A percentile compares a stretch with the other conserved stretches of the same genome.
Evolutionary conservation across 2,888 invertebrate genomes (phyloP).

Genomic region (Ophion slaviceki): DNA sequence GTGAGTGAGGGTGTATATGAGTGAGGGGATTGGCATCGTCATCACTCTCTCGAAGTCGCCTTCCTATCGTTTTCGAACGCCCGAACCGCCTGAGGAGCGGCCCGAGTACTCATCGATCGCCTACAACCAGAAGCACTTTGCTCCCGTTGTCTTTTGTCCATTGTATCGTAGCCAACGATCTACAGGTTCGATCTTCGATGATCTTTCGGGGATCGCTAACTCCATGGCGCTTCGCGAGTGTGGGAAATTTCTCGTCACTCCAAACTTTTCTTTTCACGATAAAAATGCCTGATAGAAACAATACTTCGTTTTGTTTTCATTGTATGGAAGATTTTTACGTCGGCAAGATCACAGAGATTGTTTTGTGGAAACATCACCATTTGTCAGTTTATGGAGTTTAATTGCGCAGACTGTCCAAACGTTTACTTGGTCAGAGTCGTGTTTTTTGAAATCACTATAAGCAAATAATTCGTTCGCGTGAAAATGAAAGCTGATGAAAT

Average conservation of each 20-base stretch:
- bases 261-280: background rate
- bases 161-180: conserved; percentile 29
- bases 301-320: background rate
- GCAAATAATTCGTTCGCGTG: too few relatives aligned
- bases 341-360: too few relatives aligned
- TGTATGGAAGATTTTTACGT: too few relatives aligned
- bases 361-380: too few relatives aligned
- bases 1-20: background rate
- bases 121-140: conserved; percentile 43
- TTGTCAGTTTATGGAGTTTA: too few relatives aligned
- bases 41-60: conserved; percentile 25
- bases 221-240: background rate
- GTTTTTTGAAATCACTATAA: too few relatives aligned
- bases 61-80: conserved; percentile 26
- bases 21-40: conserved; percentile 9
- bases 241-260: background rate
- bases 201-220: background rate
- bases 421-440: too few relatives aligned
- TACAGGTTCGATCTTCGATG: background rate
- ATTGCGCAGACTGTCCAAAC: too few relatives aligned
- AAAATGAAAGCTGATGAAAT: background rate
- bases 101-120: conserved; percentile 8
- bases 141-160: conserved; percentile 34
- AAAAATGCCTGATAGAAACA: background rate
- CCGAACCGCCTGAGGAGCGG: background rate